Conservation (phyloP, 2,113 vertebrate genomes). For the Antechinus stuartii region DNA sequence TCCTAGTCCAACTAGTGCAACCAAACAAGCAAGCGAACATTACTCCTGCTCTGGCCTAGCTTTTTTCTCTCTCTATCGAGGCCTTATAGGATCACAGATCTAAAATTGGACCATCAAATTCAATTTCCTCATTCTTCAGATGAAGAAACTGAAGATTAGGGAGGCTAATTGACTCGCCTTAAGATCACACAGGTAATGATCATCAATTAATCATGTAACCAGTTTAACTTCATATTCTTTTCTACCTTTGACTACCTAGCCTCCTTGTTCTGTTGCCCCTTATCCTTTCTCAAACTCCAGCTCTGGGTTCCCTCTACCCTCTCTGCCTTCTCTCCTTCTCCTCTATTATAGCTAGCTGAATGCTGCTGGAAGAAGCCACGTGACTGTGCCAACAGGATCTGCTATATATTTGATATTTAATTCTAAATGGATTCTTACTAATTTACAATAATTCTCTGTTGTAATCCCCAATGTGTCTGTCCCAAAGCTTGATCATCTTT, state of each 20-base stretch:
- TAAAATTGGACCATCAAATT: not conserved
- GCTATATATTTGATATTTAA: not conserved
- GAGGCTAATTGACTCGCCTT: not conserved
- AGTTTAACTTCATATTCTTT: not conserved
- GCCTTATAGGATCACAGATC: not conserved
- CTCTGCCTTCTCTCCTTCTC: not conserved
- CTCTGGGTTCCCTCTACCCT: not conserved
- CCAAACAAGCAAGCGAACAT: not conserved
- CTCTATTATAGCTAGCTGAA: not conserved
- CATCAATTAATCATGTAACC: not conserved
- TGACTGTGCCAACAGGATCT: not conserved
- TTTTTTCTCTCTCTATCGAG: not conserved
- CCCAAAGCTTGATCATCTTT: not conserved
- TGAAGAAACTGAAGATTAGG: not conserved
- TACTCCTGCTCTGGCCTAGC: not conserved
- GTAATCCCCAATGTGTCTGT: not conserved
- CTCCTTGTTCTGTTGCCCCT: not conserved
- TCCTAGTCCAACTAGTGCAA: not conserved
- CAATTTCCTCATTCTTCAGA: not conserved
- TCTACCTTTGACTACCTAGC: not conserved
- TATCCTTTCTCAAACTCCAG: not conserved
- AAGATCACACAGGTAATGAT: not conserved
- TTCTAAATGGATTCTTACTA: not conserved
- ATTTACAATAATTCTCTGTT: not conserved
- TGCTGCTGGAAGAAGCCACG: not conserved